Percentiles rank a stretch among this genome's conserved stretches.
phyloP scores from a whole-genome alignment of 2,113 vertebrate genomes.

The Leptosomus discolor region DNA sequence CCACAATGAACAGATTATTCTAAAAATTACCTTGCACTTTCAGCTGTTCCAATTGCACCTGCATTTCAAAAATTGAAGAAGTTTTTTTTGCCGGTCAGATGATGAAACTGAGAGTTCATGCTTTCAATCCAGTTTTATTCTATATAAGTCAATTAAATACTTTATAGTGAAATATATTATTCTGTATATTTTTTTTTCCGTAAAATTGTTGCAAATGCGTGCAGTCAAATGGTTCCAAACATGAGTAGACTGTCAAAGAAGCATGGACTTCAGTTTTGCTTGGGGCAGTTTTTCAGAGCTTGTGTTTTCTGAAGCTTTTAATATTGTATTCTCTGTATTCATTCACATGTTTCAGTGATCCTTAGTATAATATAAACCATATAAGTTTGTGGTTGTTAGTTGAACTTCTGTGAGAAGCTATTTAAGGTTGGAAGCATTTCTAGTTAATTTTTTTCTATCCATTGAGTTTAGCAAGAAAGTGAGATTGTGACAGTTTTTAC shows the following conservation, averaged over 20 bases:
- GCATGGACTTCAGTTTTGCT: neutral
- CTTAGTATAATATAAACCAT: neutral
- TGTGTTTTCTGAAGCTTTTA: neutral
- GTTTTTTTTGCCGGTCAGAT: neutral
- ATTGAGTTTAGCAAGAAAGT: neutral
- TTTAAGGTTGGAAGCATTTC: neutral
- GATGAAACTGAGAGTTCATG: neutral
- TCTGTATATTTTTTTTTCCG: neutral
- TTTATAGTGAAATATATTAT: neutral
- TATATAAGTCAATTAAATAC: neutral
- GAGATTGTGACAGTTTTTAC: slow-evolving; percentile 20
- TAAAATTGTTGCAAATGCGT: neutral
- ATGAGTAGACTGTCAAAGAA: neutral
- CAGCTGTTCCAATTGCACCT: neutral
- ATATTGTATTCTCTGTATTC: neutral
- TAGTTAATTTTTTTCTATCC: slow-evolving; percentile 21
- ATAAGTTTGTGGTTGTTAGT: neutral
- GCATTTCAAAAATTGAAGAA: neutral
- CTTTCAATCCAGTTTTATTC: neutral
- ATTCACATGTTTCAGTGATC: neutral
- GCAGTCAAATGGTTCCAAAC: neutral
- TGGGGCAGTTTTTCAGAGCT: neutral
- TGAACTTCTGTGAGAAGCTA: neutral
- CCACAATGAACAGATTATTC: neutral
- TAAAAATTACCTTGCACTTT: neutral